These are phyloP conservation scores for Decapterus maruadsi DNA, from an alignment of 2,797 vertebrate genomes.

Conservation along the genomic window DNA sequence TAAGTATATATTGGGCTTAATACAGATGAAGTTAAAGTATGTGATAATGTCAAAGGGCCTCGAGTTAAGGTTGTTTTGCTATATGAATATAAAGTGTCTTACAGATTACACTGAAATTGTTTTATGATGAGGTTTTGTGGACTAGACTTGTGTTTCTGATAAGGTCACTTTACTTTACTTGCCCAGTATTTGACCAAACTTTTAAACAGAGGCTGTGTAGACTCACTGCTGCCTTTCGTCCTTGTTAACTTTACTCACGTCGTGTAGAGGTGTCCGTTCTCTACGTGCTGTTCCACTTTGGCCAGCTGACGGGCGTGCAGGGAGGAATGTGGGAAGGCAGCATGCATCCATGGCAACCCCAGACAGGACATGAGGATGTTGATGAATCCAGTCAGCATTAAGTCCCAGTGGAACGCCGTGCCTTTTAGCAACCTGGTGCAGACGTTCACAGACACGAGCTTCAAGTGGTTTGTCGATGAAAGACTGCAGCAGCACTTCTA, in stretches of 20 bases:
- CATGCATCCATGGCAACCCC: slow-evolving; percentile 97
- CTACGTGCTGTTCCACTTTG: slow-evolving; percentile 92
- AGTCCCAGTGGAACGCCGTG: slow-evolving; percentile 97
- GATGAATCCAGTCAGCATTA: slow-evolving; percentile 94
- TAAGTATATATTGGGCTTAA: not conserved
- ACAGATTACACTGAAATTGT: not conserved
- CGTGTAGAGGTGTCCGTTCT: slow-evolving; percentile 92
- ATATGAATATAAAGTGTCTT: not conserved
- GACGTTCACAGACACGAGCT: slow-evolving; percentile 32
- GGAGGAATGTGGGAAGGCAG: slow-evolving; percentile 94
- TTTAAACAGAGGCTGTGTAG: not conserved
- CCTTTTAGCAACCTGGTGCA: slow-evolving; percentile 92
- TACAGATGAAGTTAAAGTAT: not conserved
- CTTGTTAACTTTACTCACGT: slow-evolving; percentile 87
- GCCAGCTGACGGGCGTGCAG: slow-evolving; percentile 95
- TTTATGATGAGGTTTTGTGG: not conserved
- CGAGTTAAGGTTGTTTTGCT: not conserved
- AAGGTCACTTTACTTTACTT: not conserved
- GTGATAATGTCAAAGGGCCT: not conserved
- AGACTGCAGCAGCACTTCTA: not conserved
- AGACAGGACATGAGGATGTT: slow-evolving; percentile 94
- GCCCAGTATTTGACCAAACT: not conserved
- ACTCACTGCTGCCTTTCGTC: not conserved
- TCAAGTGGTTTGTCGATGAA: slow-evolving; percentile 25
- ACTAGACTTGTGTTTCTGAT: not conserved